Percentiles rank a stretch among this genome's conserved stretches.
Conservation (phyloP, 1,140 invertebrate species). For the Latrodectus geometricus region DNA sequence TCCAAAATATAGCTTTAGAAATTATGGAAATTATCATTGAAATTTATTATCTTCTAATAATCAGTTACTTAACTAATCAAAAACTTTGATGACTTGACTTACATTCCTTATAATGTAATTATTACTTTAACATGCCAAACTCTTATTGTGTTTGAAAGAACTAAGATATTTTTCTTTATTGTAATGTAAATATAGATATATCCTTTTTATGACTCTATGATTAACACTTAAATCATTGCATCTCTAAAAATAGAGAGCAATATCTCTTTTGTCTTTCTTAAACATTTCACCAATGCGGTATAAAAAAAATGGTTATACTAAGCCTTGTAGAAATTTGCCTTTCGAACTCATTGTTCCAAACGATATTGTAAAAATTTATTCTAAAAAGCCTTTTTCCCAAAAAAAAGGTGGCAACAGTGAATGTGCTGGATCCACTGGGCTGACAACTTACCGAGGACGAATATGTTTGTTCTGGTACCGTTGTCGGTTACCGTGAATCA, state of each 20-base stretch:
- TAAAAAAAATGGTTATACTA: not conserved
- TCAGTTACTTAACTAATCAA: not conserved
- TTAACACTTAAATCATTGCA: conserved; percentile 1
- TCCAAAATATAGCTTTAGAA: not conserved
- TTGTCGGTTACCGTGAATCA: conserved; percentile 20
- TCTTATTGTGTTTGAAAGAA: not conserved
- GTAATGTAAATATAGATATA: not conserved
- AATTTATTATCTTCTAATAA: not conserved
- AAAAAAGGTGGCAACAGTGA: conserved; percentile 25
- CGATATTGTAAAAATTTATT: not conserved
- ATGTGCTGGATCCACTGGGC: not conserved
- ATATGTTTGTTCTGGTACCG: conserved; percentile 21
- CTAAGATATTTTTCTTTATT: not conserved
- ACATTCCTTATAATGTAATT: conserved; percentile 2
- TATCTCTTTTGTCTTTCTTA: not conserved
- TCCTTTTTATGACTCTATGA: not conserved
- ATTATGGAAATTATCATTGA: not conserved
- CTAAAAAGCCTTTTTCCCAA: not conserved
- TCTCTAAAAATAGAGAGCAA: not conserved
- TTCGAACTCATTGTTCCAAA: not conserved
- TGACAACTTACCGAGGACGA: conserved; percentile 26
- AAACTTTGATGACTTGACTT: not conserved
- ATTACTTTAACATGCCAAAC: not conserved
- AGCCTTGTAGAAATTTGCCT: conserved; percentile 1
- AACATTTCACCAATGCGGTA: not conserved